Evolutionary conservation across 2,797 vertebrate genomes (phyloP).

Genomic region (Coreius guichenoti): DNA sequence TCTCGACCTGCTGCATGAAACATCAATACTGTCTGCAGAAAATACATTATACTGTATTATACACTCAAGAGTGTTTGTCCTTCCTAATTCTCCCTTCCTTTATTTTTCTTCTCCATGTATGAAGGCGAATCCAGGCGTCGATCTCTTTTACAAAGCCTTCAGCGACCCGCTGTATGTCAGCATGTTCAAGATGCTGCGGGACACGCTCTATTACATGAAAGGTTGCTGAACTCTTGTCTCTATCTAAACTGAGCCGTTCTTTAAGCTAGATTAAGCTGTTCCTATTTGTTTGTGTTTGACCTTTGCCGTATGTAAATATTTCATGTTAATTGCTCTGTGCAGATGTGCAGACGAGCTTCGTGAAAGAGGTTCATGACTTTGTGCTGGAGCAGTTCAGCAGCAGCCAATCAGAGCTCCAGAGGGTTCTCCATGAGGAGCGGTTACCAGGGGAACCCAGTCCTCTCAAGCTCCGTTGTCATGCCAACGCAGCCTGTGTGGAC

Average conservation of each 20-base stretch:
- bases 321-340: background rate
- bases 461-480: constrained; percentile 94
- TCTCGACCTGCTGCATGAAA: background rate
- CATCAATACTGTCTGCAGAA: background rate
- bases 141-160: constrained; percentile 89
- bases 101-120: constrained; percentile 54
- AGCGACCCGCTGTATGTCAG: constrained; percentile 93
- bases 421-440: constrained; percentile 87
- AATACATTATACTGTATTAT: background rate
- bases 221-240: constrained; percentile 74
- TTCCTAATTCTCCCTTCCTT: constrained; percentile 18
- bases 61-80: background rate
- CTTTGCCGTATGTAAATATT: background rate
- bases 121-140: constrained; percentile 80
- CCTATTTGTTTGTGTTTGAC: background rate
- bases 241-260: background rate
- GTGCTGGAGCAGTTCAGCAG: constrained; percentile 96
- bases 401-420: constrained; percentile 95
- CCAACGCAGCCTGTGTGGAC: constrained; percentile 96
- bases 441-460: constrained; percentile 80
- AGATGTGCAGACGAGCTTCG: constrained; percentile 87
- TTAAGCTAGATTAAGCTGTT: background rate
- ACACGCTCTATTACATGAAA: constrained; percentile 93
- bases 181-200: constrained; percentile 97
- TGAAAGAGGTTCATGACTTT: constrained; percentile 97